A percentile compares a stretch with the other conserved stretches of the same genome.
phyloP scores from a whole-genome alignment of 92 coral and sea anemone species.

The Palythoa caribaeorum region DNA sequence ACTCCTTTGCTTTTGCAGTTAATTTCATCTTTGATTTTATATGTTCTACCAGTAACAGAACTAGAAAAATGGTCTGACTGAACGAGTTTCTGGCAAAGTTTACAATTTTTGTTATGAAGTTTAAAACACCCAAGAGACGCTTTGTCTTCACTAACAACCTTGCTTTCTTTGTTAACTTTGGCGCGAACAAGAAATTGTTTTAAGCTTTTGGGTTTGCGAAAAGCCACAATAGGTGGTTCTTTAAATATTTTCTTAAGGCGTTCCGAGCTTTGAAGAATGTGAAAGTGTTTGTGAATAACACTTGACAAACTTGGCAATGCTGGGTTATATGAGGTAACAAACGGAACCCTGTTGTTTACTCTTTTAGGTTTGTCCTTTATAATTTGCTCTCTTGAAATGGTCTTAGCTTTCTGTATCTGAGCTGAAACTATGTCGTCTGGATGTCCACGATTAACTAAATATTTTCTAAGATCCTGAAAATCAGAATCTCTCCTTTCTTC shows the following conservation, averaged over 20 bases:
- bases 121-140: no score
- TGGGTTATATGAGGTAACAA: neutral
- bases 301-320: neutral
- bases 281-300: neutral
- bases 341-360: neutral
- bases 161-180: neutral
- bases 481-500: no score
- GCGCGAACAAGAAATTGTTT: neutral
- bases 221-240: neutral
- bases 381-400: neutral
- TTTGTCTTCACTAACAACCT: no score
- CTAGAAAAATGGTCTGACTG: no score
- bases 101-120: no score
- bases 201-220: neutral
- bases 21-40: no score
- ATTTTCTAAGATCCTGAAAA: no score
- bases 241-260: neutral
- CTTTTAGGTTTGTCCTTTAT: neutral
- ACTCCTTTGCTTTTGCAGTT: no score
- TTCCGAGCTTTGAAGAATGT: neutral
- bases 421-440: neutral
- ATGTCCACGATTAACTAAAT: no score
- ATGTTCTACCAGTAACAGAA: no score
- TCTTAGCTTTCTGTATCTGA: neutral
- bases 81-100: no score